These are phyloP conservation scores for Heliconius melpomene DNA, from an alignment of 1,140 invertebrate genomes.

Conservation along the genomic window DNA sequence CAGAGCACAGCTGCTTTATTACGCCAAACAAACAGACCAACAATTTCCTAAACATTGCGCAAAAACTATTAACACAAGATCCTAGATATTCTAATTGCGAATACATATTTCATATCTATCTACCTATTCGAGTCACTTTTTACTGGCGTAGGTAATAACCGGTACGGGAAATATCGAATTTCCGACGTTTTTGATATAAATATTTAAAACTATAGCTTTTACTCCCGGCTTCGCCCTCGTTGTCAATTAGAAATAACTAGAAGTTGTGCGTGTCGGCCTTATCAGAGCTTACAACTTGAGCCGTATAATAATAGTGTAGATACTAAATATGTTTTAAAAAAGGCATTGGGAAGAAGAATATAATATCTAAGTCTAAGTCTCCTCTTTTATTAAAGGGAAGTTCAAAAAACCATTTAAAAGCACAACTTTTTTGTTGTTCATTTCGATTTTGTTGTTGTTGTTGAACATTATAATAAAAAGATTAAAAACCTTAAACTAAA, in stretches of 20 bases:
- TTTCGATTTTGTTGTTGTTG: no score
- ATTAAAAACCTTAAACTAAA: not conserved
- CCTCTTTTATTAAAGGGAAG: no score
- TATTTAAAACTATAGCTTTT: not conserved
- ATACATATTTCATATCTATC: conserved; percentile 48
- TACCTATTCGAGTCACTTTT: conserved; percentile 36
- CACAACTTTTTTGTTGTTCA: no score
- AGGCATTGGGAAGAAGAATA: not conserved
- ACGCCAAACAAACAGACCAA: conserved; percentile 38
- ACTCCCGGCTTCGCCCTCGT: no score
- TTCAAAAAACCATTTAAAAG: no score
- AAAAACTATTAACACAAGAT: conserved; percentile 47
- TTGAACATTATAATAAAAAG: not conserved
- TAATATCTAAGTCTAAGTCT: no score
- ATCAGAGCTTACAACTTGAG: not conserved
- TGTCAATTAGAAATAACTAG: no score
- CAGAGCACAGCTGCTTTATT: conserved; percentile 36
- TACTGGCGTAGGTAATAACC: conserved; percentile 19
- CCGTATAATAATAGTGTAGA: no score
- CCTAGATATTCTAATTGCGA: conserved; percentile 48
- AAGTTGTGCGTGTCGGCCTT: not conserved
- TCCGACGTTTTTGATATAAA: conserved; percentile 4
- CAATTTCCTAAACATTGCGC: conserved; percentile 43
- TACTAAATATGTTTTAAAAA: not conserved
- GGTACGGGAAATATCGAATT: conserved; percentile 22